A percentile compares a stretch with the other conserved stretches of the same genome.
phyloP scores from a whole-genome alignment of 2,113 vertebrate genomes.

The Muscicapa adusta region DNA sequence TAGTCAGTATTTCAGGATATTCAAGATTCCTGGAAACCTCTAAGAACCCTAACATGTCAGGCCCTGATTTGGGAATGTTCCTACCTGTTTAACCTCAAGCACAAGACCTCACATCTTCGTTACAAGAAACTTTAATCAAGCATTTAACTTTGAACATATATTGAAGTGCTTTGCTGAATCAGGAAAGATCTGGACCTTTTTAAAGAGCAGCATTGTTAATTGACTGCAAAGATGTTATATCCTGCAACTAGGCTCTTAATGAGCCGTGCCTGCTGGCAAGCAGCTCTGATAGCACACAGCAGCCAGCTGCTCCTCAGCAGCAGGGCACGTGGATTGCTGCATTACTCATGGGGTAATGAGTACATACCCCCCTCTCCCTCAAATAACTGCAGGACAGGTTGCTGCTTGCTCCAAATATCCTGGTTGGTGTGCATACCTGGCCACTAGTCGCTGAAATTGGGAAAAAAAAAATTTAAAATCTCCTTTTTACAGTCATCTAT shows the following conservation, averaged over 20 bases:
- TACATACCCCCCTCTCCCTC: background rate
- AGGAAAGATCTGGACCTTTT: background rate
- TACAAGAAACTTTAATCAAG: background rate
- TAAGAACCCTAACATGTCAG: background rate
- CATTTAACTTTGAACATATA: background rate
- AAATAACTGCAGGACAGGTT: background rate
- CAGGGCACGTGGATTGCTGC: background rate
- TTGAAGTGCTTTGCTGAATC: background rate
- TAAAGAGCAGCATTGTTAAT: background rate
- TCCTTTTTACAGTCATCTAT: background rate
- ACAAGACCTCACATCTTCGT: background rate
- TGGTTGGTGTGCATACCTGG: background rate
- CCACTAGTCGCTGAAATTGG: background rate
- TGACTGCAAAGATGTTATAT: background rate
- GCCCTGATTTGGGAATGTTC: background rate
- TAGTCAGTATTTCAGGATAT: background rate
- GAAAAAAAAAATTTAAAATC: background rate
- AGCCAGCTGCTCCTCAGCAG: background rate
- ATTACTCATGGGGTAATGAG: background rate
- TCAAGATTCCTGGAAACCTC: slow-evolving; percentile 22
- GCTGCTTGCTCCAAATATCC: background rate
- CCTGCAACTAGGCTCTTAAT: background rate
- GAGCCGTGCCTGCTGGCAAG: background rate
- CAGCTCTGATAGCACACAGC: background rate
- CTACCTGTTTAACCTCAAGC: slow-evolving; percentile 14